Evolutionary conservation across 2,888 invertebrate species (phyloP).

Genomic region (Tetropium fuscum): DNA sequence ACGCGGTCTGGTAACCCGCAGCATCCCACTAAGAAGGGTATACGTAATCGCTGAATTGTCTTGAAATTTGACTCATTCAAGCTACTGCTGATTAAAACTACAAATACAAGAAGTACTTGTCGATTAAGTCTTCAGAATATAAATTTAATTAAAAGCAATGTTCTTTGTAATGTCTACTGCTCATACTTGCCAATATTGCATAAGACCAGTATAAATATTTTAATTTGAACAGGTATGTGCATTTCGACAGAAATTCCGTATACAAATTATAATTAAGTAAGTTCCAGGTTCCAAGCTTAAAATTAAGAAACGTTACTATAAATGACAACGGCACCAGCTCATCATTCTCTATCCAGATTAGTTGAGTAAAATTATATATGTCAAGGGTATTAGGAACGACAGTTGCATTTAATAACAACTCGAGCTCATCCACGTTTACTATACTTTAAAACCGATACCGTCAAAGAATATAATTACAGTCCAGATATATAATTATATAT

Average conservation of each 20-base stretch:
- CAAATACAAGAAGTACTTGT: too few relatives aligned
- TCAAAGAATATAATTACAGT: too few relatives aligned
- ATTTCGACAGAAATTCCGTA: background rate
- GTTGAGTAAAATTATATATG: slow-evolving; percentile 15
- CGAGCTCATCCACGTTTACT: too few relatives aligned
- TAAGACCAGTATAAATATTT: too few relatives aligned
- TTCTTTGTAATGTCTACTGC: too few relatives aligned
- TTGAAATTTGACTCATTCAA: slow-evolving; percentile 20
- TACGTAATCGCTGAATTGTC: slow-evolving; percentile 19
- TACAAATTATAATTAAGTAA: slow-evolving; percentile 18
- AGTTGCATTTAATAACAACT: too few relatives aligned
- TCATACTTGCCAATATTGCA: too few relatives aligned
- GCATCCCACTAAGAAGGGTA: slow-evolving; percentile 6
- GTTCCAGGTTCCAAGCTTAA: slow-evolving; percentile 15
- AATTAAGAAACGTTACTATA: slow-evolving; percentile 16
- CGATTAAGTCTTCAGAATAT: too few relatives aligned
- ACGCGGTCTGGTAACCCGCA: slow-evolving; percentile 36
- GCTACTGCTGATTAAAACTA: too few relatives aligned
- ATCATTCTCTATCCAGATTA: slow-evolving; percentile 23
- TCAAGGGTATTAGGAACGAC: too few relatives aligned
- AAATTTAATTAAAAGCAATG: background rate
- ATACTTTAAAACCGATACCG: too few relatives aligned
- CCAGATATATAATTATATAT: too few relatives aligned
- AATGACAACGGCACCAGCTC: slow-evolving; percentile 22
- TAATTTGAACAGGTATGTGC: background rate